Percentiles rank a stretch among this genome's conserved stretches.
phyloP scores from a whole-genome alignment of 2,888 invertebrate species.

The Syrphus vitripennis region DNA sequence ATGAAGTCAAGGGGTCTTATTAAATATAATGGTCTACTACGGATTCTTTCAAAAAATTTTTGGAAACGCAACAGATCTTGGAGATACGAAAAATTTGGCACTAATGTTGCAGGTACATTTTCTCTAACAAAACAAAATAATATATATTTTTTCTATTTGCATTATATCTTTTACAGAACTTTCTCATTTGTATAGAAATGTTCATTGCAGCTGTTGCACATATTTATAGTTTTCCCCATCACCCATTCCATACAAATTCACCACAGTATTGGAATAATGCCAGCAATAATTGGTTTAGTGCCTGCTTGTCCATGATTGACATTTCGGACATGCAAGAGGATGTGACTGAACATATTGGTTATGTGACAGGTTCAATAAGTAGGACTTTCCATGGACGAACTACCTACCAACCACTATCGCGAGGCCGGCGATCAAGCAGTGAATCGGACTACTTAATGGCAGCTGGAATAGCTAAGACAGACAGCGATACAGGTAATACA shows the following conservation, averaged over 20 bases:
- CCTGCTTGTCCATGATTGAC: slow-evolving; percentile 96
- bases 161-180: slow-evolving; percentile 86
- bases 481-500: slow-evolving; percentile 74
- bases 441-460: slow-evolving; percentile 80
- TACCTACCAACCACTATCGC: slow-evolving; percentile 87
- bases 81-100: slow-evolving; percentile 88
- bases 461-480: slow-evolving; percentile 72
- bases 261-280: slow-evolving; percentile 82
- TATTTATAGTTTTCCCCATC: slow-evolving; percentile 97
- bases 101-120: slow-evolving; percentile 88
- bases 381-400: slow-evolving; percentile 89
- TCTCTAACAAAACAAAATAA: not conserved
- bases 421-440: slow-evolving; percentile 86
- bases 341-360: slow-evolving; percentile 95
- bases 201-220: slow-evolving; percentile 97
- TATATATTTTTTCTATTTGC: not conserved
- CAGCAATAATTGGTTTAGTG: slow-evolving; percentile 85
- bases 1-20: slow-evolving; percentile 94
- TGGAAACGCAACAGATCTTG: slow-evolving; percentile 85
- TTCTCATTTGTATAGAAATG: slow-evolving; percentile 98
- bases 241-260: slow-evolving; percentile 87
- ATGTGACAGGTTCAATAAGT: slow-evolving; percentile 91
- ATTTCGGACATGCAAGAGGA: slow-evolving; percentile 97
- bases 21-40: slow-evolving; percentile 92
- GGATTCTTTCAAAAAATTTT: slow-evolving; percentile 90